Evolutionary conservation across 2,888 invertebrate genomes (phyloP), one percentile per base, ranked within the genome.

Genomic region (Leptopilina myrica): DNA sequence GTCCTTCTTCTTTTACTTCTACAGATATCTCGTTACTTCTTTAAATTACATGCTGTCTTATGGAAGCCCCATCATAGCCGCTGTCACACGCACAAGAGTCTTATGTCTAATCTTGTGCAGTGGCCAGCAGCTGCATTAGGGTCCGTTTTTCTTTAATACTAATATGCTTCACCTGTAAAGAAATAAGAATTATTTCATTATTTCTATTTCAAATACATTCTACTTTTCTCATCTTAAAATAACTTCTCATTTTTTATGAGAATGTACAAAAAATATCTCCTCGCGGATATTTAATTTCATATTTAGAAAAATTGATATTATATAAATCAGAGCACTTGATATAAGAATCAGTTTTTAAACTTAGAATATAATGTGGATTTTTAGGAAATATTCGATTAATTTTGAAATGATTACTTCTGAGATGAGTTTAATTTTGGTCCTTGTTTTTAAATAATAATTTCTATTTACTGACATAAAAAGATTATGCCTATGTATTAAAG

Each of bases 1-100:
- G 79, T 80, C 78, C 79, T 11, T 73, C 73, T 56, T 67, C 15
- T 76, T 77, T 79, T 80, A 66, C 64, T 65, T 82, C 40, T 75
- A 43, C 59, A 33, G n/a, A 73, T 73, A 73, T 73, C 73, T 73
- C 56, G 56, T 73, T 73, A 56, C 73, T 64, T 33, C 89, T 93
- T 89, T 88, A 93, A 91, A 88, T 90, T 92, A 93, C 93, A 93
- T 84, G 87, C 84, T 85, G 91, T 81, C 81, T 81, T 83, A 83
- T 86, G 89, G 91, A 94, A 93, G 90, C 93, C 95, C 96, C 96
- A 97, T 96, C 96, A 97, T 97, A 97, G 97, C 97, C 97, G 97
- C 97, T 97, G 97, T 97, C 97, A 97, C 97, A 97, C 97, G 97
- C 97, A 97, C 97, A 97, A 97, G 97, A 97, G 97, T 97, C 96